Conservation (phyloP, 2,888 invertebrate genomes). For the Thymelicus acteon region DNA sequence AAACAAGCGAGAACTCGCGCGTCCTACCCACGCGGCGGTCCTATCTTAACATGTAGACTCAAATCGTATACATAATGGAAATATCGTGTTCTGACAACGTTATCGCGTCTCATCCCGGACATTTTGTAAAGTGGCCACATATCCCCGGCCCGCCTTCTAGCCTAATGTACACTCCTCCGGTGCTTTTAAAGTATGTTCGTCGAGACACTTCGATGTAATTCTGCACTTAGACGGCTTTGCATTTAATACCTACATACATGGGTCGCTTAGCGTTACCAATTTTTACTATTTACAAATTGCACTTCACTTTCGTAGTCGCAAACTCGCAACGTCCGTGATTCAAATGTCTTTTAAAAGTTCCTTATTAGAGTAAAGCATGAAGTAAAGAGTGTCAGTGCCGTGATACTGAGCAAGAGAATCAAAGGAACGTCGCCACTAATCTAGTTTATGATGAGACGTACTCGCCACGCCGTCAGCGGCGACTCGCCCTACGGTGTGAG, state of each 20-base stretch:
- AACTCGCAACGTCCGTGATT: conserved; percentile 13
- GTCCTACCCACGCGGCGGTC: conserved; percentile 68
- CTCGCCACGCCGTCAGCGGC: conserved; percentile 4
- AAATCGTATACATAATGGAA: conserved; percentile 85
- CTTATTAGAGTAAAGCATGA: conserved; percentile 19
- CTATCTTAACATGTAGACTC: conserved; percentile 84
- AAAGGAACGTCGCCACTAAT: conserved; percentile 24
- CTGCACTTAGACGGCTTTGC: conserved; percentile 67
- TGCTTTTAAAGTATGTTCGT: conserved; percentile 64
- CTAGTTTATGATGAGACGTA: conserved; percentile 19
- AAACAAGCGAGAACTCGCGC: conserved; percentile 57
- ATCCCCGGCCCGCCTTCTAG: conserved; percentile 65
- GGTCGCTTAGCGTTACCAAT: conserved; percentile 39
- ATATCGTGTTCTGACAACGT: conserved; percentile 84
- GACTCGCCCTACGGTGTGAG: conserved; percentile 4
- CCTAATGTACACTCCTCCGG: conserved; percentile 52
- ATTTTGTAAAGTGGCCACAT: conserved; percentile 82
- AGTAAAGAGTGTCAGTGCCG: conserved; percentile 16
- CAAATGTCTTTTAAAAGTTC: conserved; percentile 26
- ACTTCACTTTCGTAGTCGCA: conserved; percentile 33
- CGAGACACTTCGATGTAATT: conserved; percentile 61
- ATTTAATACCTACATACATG: conserved; percentile 39
- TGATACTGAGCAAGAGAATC: conserved; percentile 16
- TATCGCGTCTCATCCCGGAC: conserved; percentile 83
- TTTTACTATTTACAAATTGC: conserved; percentile 41